Conservation (phyloP, 2,888 invertebrate genomes). For the Acanthosepion pharaonis region DNA sequence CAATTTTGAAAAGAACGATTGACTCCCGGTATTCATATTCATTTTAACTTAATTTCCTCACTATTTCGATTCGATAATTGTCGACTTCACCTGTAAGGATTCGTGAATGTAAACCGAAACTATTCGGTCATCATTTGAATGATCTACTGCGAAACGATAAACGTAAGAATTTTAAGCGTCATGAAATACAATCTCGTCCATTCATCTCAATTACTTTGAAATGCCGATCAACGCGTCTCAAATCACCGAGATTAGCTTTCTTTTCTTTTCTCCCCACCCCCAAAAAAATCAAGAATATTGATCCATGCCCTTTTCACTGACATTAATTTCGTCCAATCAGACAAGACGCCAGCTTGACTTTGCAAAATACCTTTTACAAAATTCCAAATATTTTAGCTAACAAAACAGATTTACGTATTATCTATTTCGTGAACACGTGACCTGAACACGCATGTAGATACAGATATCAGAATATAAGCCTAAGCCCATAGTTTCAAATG, state of each 20-base stretch:
- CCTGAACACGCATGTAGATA: neutral
- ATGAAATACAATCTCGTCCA: neutral
- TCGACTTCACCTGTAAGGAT: neutral
- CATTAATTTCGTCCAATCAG: neutral
- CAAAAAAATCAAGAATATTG: neutral
- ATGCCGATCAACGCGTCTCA: neutral
- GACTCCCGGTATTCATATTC: too few relatives aligned
- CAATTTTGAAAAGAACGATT: too few relatives aligned
- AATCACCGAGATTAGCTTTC: neutral
- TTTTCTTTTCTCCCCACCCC: neutral
- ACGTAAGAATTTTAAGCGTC: neutral
- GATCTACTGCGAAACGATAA: neutral
- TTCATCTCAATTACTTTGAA: neutral
- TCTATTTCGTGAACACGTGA: neutral
- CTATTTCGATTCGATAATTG: too few relatives aligned
- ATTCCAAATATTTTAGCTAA: neutral
- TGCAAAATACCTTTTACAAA: neutral
- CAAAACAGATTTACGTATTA: neutral
- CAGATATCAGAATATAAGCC: neutral
- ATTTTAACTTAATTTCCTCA: too few relatives aligned
- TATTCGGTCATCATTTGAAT: neutral
- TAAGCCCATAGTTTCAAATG: too few relatives aligned
- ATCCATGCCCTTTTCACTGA: neutral
- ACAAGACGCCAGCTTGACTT: neutral
- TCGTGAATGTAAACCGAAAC: neutral